Percentiles rank a stretch among this genome's conserved stretches.
These are phyloP conservation scores for Copidosoma aretas DNA, from an alignment of 2,888 invertebrate species.

Conservation along the genomic window DNA sequence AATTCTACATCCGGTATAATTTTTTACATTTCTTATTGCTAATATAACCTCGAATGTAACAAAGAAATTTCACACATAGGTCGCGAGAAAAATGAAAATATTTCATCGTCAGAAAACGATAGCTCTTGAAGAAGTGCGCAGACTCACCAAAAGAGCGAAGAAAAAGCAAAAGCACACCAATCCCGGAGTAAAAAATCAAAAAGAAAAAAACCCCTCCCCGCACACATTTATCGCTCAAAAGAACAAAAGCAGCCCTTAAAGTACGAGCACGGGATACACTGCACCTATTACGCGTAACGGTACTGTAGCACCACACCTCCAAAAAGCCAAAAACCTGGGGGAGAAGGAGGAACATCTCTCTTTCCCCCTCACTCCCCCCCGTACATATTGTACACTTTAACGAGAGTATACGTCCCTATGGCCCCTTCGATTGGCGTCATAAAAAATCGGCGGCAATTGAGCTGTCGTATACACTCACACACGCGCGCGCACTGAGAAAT, in stretches of 20 bases:
- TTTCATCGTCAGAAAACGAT: too few species aligned
- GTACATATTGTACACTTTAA: conserved; percentile 4
- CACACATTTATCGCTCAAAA: neutral
- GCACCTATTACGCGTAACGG: conserved; percentile 11
- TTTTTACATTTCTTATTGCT: too few species aligned
- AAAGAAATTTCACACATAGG: too few species aligned
- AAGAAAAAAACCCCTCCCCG: neutral
- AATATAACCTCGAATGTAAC: too few species aligned
- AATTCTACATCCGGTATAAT: too few species aligned
- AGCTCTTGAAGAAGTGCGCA: too few species aligned
- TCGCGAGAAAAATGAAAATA: too few species aligned
- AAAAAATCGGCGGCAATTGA: conserved; percentile 33
- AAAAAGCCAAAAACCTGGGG: conserved; percentile 3
- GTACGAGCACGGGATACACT: neutral
- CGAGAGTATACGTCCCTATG: conserved; percentile 12
- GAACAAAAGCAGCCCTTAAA: neutral
- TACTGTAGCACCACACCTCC: conserved; percentile 1
- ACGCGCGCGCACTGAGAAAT: neutral
- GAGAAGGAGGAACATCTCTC: conserved; percentile 9
- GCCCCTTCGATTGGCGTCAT: conserved; percentile 29
- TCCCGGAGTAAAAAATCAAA: neutral
- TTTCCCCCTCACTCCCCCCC: neutral
- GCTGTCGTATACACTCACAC: conserved; percentile 24
- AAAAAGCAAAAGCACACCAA: neutral
- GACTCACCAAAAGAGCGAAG: neutral